phyloP scores from a whole-genome alignment of 2,113 vertebrate genomes.

The Origma solitaria region DNA sequence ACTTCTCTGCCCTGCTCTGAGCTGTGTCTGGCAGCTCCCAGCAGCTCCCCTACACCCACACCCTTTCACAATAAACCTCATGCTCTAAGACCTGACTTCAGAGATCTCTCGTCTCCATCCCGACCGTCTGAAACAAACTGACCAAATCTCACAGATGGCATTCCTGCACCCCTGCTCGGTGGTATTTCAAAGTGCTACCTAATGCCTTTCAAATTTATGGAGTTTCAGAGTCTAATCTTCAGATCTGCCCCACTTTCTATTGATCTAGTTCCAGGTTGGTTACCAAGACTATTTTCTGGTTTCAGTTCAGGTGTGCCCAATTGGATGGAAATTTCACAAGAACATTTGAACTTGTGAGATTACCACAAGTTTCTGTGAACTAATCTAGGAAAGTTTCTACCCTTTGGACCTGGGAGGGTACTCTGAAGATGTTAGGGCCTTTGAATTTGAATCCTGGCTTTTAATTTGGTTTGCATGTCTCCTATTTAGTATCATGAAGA shows the following conservation, averaged over 20 bases:
- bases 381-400: slow-evolving; percentile 7
- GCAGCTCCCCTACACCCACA: too few relatives aligned
- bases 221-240: slow-evolving; percentile 33
- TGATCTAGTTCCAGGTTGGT: slow-evolving; percentile 39
- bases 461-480: background rate
- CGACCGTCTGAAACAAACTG: too few relatives aligned
- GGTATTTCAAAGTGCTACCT: background rate
- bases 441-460: background rate
- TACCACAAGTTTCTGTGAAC: slow-evolving; percentile 36
- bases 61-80: too few relatives aligned
- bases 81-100: too few relatives aligned
- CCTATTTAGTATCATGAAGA: background rate
- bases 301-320: slow-evolving; percentile 56
- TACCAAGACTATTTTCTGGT: slow-evolving; percentile 47
- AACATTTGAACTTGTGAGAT: slow-evolving; percentile 19
- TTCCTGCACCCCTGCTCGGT: too few relatives aligned
- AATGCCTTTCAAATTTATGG: slow-evolving; percentile 19
- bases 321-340: slow-evolving; percentile 52
- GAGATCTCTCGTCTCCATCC: too few relatives aligned
- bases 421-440: background rate
- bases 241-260: slow-evolving; percentile 18
- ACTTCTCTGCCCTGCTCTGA: too few relatives aligned
- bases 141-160: too few relatives aligned
- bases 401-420: background rate
- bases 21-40: too few relatives aligned